Evolutionary conservation across 2,888 invertebrate species (phyloP), one percentile per base, ranked within the genome.

Genomic region (Bombylius major): DNA sequence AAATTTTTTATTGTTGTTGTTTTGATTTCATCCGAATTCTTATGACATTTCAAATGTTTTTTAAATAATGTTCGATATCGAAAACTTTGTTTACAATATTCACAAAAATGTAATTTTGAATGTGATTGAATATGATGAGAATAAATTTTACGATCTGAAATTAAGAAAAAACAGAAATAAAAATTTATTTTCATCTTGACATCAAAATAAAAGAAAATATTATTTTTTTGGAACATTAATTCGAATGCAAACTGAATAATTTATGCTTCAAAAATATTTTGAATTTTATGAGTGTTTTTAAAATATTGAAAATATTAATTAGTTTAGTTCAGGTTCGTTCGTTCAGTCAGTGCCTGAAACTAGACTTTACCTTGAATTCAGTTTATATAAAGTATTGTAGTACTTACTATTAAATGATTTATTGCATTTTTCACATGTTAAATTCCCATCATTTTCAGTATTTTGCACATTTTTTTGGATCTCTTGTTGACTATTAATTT

Each of bases 11-110:
- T n/a, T 45, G 5, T 9, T 14, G 45, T 9, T 39, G 9, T 13
- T 44, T 33, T n/a, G n/a, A n/a, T n/a, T n/a, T n/a, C n/a, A n/a
- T n/a, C n/a, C n/a, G n/a, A n/a, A n/a, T n/a, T n/a, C n/a, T n/a
- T n/a, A 47, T 60, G 58, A 13, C 56, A 51, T n/a, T 33, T 44
- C 33, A 49, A 45, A 49, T 60, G 60, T n/a, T 44, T 44, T 14
- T 58, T 50, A 46, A 59, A 52, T n/a, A 54, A 32, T 31, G 42
- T 48, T 11, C 42, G 31, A 11, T 49, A 39, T 33, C 51, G 50
- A 44, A 58, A 58, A 33, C 51, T 39, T 5, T 44, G 34, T 6
- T 50, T 49, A 44, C 54, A 58, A 11, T 52, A 50, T 5, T 13
- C 32, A 51, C 58, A 55, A 45, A 50, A 39, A n/a, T 46, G 50